Percentiles rank a stretch among this genome's conserved stretches.
Conservation (phyloP, 2,113 vertebrate genomes). For the Tricholaema leucomelas region DNA sequence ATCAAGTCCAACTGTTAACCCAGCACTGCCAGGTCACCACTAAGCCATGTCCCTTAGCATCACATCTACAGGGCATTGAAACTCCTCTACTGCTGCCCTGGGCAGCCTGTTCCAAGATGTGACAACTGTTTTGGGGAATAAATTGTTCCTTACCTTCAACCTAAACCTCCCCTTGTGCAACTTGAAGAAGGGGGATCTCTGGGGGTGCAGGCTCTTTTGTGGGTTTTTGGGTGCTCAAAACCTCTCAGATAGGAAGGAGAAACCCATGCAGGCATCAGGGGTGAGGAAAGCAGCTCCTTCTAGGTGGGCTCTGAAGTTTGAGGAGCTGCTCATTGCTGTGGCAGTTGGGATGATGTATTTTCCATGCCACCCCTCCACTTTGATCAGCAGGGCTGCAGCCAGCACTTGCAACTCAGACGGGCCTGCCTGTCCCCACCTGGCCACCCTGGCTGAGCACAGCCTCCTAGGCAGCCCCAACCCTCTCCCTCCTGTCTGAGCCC, state of each 20-base stretch:
- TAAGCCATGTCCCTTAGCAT: too few species aligned
- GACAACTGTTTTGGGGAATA: too few species aligned
- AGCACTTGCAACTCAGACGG: not conserved
- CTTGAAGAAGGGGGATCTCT: not conserved
- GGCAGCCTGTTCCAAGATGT: too few species aligned
- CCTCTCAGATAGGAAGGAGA: not conserved
- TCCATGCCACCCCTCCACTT: too few species aligned
- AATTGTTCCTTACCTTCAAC: too few species aligned
- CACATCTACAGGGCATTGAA: too few species aligned
- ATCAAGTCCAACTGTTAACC: too few species aligned
- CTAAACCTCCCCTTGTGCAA: too few species aligned
- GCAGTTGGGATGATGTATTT: not conserved
- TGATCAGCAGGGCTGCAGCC: not conserved
- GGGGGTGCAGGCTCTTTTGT: not conserved
- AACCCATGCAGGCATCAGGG: not conserved
- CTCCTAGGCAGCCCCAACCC: not conserved
- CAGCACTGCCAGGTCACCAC: too few species aligned
- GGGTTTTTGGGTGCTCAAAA: not conserved
- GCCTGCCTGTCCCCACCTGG: not conserved
- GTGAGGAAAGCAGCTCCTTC: not conserved
- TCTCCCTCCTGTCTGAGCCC: not conserved
- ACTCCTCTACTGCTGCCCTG: too few species aligned
- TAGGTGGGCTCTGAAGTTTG: not conserved
- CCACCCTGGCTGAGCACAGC: not conserved
- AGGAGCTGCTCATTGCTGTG: conserved; percentile 4